phyloP scores from a whole-genome alignment of 2,888 invertebrate species.

The Hecatera dysodea region DNA sequence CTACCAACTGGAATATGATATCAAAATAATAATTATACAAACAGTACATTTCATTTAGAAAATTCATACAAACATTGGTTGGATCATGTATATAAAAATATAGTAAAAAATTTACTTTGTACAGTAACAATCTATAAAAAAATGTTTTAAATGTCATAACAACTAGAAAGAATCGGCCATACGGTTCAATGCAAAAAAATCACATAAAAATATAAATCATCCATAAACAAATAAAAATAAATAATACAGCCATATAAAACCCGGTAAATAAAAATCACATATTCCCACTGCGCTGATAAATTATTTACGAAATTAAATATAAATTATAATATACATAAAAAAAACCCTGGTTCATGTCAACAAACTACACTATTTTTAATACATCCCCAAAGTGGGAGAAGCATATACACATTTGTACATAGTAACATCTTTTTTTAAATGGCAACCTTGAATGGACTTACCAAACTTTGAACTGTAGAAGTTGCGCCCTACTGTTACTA shows the following conservation, averaged over 20 bases:
- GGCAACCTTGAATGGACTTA: not conserved
- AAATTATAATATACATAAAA: constrained; percentile 45
- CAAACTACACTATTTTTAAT: constrained; percentile 56
- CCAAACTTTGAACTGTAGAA: not conserved
- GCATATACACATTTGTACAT: not conserved
- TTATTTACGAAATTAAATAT: constrained; percentile 25
- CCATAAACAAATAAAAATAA: constrained; percentile 29
- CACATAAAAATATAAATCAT: constrained; percentile 26
- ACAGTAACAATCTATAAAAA: constrained; percentile 56
- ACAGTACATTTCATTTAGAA: constrained; percentile 27
- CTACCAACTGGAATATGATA: constrained; percentile 9
- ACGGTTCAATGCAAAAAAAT: constrained; percentile 20
- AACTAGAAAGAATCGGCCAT: constrained; percentile 32
- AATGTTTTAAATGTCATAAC: constrained; percentile 31
- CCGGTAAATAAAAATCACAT: constrained; percentile 55
- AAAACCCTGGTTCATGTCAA: constrained; percentile 60
- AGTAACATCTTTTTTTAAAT: not conserved
- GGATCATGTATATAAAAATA: constrained; percentile 59
- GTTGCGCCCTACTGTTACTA: not conserved
- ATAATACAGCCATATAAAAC: constrained; percentile 54
- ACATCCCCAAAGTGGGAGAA: constrained; percentile 16
- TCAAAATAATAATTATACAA: constrained; percentile 15
- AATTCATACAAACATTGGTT: constrained; percentile 51
- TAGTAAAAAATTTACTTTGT: constrained; percentile 61
- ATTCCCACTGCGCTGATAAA: constrained; percentile 34